These are phyloP conservation scores for Rallus limicola DNA, from an alignment of 2,113 vertebrate genomes.

Conservation along the genomic window DNA sequence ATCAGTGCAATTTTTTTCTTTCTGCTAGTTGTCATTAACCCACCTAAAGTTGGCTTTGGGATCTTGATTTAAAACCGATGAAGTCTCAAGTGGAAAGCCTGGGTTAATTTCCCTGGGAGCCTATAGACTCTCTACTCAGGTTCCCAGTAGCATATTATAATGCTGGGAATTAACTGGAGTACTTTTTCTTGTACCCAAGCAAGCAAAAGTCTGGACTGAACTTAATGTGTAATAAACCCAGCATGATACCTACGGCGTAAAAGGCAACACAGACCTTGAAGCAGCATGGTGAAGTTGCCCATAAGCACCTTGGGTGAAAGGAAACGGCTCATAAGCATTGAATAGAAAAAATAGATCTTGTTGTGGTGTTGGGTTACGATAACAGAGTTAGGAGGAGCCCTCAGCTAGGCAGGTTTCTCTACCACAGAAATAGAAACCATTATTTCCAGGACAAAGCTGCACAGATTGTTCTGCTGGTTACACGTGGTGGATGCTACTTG, in stretches of 20 bases:
- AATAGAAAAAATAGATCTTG: not conserved
- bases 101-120: not conserved
- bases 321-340: accelerated
- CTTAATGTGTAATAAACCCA: not conserved
- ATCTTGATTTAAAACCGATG: slow-evolving; percentile 8
- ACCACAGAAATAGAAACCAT: not conserved
- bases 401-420: not conserved
- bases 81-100: not conserved
- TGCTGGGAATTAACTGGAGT: not conserved
- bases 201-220: not conserved
- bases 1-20: not conserved
- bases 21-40: not conserved
- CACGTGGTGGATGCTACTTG: not conserved
- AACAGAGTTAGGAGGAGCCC: not conserved
- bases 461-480: not conserved
- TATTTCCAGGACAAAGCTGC: not conserved
- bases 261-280: not conserved
- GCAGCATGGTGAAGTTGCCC: not conserved
- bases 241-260: not conserved
- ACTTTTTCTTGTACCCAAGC: not conserved
- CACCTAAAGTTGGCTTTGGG: not conserved
- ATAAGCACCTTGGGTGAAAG: not conserved
- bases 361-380: not conserved
- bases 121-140: not conserved
- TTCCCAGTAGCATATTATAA: not conserved